Base-by-base conservation (phyloP, 30 jellyfish, hydroid and myxozoan species). In the Hydractinia echinata region DNA sequence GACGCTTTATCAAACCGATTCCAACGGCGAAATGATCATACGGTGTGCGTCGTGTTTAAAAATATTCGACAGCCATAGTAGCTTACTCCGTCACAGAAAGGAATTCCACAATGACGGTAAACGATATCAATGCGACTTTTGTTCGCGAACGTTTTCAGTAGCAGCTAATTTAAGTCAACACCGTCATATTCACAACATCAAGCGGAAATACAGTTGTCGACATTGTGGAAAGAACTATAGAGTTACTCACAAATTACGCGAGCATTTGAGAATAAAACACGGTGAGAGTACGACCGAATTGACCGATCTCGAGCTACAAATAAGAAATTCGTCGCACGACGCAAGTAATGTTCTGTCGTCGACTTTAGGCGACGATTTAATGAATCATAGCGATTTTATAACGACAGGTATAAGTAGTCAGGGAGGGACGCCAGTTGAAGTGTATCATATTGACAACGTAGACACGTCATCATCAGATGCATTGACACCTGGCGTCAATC, bases 31-130 rank as follows among this genome's bases (percentile, higher is more conserved):
- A 18, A 7, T 72, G 62, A 21, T 72, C 51, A 21, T 72, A 39
- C 49, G 51, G 78, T 72, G 81, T 52, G 81, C 81, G 44, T 72
- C 81, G 58, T 72, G 81, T 52, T 52, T 72, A 18, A 48, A 72
- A 18, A 58, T n/a, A 48, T 72, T 72, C 51, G 81, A 48, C 58
- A 51, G 62, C 10, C 81, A 72, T 72, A 51, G 62, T 8, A 58
- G 39, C 30, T 51, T 72, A 18, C 53, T 72, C n/a, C 81, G 81
- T 72, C 81, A 72, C n/a, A 54, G 81, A 21, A 72, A 72, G 4
- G 81, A 72, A 51, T 72, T n/a, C 51, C 81, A 72, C 62, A 72
- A 72, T 52, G 81, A 72, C 10, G 81, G 81, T 15, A 72, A 72
- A 5, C 81, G 61, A 7, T 72, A 51, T 58, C 58, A 72, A 52